Conservation (phyloP, 2,113 vertebrate genomes). For the Barbus barbus region DNA sequence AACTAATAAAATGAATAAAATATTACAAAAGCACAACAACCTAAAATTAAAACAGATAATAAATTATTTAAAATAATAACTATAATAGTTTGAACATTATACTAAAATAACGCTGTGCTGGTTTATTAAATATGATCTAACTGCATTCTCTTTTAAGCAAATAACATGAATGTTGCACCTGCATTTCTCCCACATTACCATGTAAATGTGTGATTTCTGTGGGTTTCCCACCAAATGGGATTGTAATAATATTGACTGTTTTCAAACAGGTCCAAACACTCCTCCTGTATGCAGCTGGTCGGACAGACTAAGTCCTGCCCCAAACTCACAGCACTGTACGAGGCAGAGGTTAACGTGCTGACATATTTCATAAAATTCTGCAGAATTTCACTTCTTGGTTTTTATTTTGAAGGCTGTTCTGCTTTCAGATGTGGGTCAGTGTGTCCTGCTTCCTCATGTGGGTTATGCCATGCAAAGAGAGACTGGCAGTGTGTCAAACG, state of each 20-base stretch:
- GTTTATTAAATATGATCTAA: not conserved
- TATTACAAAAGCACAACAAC: not conserved
- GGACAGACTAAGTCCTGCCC: no score
- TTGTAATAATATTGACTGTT: not conserved
- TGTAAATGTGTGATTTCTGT: not conserved
- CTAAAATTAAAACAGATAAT: not conserved
- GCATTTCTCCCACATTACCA: not conserved
- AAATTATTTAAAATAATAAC: not conserved
- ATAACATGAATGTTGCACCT: not conserved
- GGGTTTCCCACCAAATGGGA: not conserved
- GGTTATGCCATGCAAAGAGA: not conserved
- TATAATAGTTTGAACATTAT: not conserved
- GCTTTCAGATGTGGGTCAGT: conserved; percentile 3
- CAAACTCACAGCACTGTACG: not conserved
- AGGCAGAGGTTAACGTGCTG: not conserved
- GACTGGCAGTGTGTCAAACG: not conserved
- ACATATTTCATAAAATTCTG: not conserved
- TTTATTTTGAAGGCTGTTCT: conserved; percentile 4
- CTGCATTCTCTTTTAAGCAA: not conserved
- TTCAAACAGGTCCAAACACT: not conserved
- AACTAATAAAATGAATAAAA: no score
- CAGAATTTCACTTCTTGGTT: not conserved
- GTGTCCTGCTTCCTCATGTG: not conserved
- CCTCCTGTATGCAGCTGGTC: not conserved
- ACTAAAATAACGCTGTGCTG: no score